Evolutionary conservation across 2,113 vertebrate species (phyloP).

Genomic region (Jaculus jaculus): DNA sequence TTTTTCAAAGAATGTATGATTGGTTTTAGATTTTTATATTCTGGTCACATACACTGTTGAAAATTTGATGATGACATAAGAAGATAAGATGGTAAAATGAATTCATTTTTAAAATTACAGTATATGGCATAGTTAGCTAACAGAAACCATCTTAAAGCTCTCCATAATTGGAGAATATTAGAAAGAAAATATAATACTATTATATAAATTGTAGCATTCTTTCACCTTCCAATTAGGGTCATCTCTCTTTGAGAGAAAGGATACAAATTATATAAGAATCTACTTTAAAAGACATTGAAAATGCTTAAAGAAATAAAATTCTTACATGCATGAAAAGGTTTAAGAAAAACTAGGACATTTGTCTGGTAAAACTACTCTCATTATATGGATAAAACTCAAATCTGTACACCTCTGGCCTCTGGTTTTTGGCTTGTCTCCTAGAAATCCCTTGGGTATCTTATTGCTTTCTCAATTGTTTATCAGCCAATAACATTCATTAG

Average conservation of each 20-base stretch:
- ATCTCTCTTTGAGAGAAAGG: slow-evolving; percentile 53
- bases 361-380: slow-evolving; percentile 27
- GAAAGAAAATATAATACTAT: slow-evolving; percentile 62
- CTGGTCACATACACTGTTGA: slow-evolving; percentile 49
- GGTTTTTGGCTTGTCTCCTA: slow-evolving; percentile 35
- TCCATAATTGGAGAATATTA: slow-evolving; percentile 55
- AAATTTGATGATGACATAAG: slow-evolving; percentile 56
- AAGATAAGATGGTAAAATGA: slow-evolving; percentile 67
- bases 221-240: slow-evolving; percentile 55
- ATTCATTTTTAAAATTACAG: slow-evolving; percentile 74
- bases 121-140: slow-evolving; percentile 63
- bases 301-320: neutral
- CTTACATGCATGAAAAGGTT: slow-evolving; percentile 20
- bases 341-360: slow-evolving; percentile 41
- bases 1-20: slow-evolving; percentile 52
- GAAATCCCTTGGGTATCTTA: slow-evolving; percentile 44
- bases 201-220: slow-evolving; percentile 69
- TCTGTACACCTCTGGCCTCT: slow-evolving; percentile 17
- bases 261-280: slow-evolving; percentile 33
- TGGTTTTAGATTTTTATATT: slow-evolving; percentile 71
- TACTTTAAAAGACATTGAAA: slow-evolving; percentile 54
- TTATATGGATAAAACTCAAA: slow-evolving; percentile 44
- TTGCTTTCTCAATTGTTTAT: slow-evolving; percentile 41
- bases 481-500: slow-evolving; percentile 47
- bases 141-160: slow-evolving; percentile 55